phyloP scores from a whole-genome alignment of 2,797 vertebrate genomes.

The Myotis myotis region DNA sequence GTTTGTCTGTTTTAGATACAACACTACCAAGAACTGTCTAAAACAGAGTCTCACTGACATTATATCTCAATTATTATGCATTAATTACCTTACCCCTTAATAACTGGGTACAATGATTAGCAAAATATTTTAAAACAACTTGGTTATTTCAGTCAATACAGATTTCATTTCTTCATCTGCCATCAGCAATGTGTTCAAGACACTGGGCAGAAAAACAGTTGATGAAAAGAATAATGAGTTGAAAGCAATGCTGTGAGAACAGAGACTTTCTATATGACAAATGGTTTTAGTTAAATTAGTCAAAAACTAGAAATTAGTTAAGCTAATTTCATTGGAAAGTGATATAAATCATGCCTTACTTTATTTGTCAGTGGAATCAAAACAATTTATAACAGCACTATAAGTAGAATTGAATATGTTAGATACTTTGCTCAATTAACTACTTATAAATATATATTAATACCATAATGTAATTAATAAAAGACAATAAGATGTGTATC shows the following conservation, averaged over 20 bases:
- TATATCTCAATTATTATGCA: neutral
- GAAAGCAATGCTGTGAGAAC: neutral
- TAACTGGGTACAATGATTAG: neutral
- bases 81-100: constrained; percentile 23
- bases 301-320: neutral
- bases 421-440: neutral
- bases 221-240: neutral
- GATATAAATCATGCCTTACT: neutral
- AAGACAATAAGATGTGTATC: neutral
- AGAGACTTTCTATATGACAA: neutral
- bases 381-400: neutral
- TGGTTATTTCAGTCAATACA: neutral
- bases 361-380: neutral
- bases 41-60: constrained; percentile 8
- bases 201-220: neutral
- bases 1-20: constrained; percentile 22
- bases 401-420: neutral
- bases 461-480: neutral
- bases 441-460: neutral
- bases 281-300: neutral
- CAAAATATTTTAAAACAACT: neutral
- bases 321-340: constrained; percentile 4
- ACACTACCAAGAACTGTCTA: neutral
- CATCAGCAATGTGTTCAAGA: neutral
- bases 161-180: neutral